Percentiles rank a stretch among this genome's conserved stretches.
phyloP scores from a whole-genome alignment of 2,888 invertebrate genomes.

The Onchidella celtica region DNA sequence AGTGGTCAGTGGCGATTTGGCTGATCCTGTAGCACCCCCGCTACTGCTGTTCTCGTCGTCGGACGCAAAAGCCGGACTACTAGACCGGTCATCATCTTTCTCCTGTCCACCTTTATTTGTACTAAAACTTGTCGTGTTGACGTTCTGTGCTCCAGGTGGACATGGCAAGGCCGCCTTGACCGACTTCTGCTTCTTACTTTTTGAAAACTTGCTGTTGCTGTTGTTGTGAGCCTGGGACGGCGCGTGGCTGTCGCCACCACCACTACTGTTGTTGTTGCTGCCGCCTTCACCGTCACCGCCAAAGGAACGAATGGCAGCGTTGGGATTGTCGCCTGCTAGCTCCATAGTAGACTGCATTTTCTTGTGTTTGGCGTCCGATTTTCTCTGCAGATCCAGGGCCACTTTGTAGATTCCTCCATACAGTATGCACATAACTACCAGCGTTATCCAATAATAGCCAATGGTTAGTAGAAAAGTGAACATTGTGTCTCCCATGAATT shows the following conservation, averaged over 20 bases:
- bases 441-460: conserved; percentile 98
- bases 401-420: conserved; percentile 99
- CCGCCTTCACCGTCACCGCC: conserved; percentile 15
- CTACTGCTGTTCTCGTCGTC: conserved; percentile 87
- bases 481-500: conserved; percentile 97
- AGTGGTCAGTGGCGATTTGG: conserved; percentile 35
- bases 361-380: conserved; percentile 96
- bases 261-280: conserved; percentile 47
- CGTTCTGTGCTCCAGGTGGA: conserved; percentile 20
- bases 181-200: conserved; percentile 24
- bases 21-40: conserved; percentile 51
- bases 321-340: conserved; percentile 83
- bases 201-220: neutral
- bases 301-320: conserved; percentile 20
- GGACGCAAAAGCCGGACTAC: conserved; percentile 95
- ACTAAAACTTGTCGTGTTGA: conserved; percentile 55
- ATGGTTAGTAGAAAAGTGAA: conserved; percentile 98
- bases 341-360: conserved; percentile 82
- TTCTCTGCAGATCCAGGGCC: conserved; percentile 98
- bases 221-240: conserved; percentile 8
- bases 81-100: conserved; percentile 88
- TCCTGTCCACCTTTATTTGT: conserved; percentile 57
- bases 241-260: conserved; percentile 26
- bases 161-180: conserved; percentile 15
- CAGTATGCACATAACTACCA: conserved; percentile 95